These are phyloP conservation scores for Pongo abelii DNA, from an alignment of 2,113 vertebrate genomes.

Conservation along the genomic window DNA sequence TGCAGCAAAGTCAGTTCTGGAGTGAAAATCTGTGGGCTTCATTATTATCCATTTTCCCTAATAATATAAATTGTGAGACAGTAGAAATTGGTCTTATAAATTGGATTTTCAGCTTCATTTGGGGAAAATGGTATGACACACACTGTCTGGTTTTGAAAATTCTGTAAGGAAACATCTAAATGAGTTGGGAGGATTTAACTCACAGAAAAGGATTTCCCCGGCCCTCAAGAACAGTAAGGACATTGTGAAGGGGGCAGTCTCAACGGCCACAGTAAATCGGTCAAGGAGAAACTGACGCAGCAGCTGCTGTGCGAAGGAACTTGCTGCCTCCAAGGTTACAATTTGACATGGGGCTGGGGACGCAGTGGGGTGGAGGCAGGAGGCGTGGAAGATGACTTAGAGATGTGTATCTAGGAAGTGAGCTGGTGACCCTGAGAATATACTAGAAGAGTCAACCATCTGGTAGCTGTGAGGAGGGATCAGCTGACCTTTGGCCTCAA, in stretches of 20 bases:
- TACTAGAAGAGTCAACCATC: neutral
- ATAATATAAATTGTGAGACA: neutral
- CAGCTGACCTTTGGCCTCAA: conserved; percentile 42
- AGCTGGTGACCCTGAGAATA: conserved; percentile 5
- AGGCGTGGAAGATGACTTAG: neutral
- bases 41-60: neutral
- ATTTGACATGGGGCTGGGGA: neutral
- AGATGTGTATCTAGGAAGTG: conserved; percentile 1
- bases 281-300: neutral
- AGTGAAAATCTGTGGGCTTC: neutral
- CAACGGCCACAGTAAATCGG: neutral
- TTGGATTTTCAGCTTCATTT: neutral
- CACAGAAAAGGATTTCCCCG: neutral
- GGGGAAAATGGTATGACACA: neutral
- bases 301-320: neutral
- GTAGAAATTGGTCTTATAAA: neutral
- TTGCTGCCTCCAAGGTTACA: neutral
- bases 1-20: neutral
- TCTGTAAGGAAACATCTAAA: neutral
- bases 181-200: neutral
- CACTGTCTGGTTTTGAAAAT: neutral
- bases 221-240: neutral
- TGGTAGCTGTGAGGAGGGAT: neutral
- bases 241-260: neutral
- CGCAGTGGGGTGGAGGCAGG: neutral